These are phyloP conservation scores for Tyrannus savana DNA, from an alignment of 2,113 vertebrate genomes.

Conservation along the genomic window DNA sequence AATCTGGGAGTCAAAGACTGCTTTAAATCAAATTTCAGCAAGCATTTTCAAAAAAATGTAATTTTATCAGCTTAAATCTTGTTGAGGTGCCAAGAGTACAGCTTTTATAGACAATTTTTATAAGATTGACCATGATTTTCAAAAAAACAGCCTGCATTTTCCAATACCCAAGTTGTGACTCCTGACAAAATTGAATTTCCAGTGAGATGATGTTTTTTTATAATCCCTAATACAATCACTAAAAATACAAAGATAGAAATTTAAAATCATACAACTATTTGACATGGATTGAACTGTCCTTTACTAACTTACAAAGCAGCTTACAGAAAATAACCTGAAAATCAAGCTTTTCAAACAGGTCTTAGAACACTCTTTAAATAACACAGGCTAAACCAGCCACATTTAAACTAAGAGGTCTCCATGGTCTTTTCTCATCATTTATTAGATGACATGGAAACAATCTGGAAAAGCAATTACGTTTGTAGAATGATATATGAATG, in stretches of 20 bases:
- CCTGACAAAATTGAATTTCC: not conserved
- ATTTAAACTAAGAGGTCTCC: not conserved
- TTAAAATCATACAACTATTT: not conserved
- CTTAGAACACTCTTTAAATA: not conserved
- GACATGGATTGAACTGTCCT: not conserved
- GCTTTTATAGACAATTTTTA: not conserved
- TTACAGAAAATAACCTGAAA: not conserved
- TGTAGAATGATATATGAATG: not conserved
- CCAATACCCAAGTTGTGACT: not conserved
- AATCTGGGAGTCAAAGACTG: not conserved
- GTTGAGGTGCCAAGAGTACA: not conserved
- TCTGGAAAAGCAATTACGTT: not conserved
- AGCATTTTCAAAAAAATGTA: not conserved
- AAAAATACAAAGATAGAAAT: not conserved
- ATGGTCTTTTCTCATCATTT: not conserved
- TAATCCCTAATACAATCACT: not conserved
- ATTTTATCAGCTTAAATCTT: not conserved
- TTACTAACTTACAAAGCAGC: not conserved
- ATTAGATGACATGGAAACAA: not conserved
- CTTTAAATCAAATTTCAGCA: not conserved
- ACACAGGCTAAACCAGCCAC: not conserved
- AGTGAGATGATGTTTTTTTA: not conserved
- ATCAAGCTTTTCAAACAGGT: not conserved
- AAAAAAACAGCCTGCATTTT: not conserved
- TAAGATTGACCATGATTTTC: fast-evolving